Evolutionary conservation across 2,113 vertebrate genomes (phyloP).

Genomic region (Paradoxurus hermaphroditus): DNA sequence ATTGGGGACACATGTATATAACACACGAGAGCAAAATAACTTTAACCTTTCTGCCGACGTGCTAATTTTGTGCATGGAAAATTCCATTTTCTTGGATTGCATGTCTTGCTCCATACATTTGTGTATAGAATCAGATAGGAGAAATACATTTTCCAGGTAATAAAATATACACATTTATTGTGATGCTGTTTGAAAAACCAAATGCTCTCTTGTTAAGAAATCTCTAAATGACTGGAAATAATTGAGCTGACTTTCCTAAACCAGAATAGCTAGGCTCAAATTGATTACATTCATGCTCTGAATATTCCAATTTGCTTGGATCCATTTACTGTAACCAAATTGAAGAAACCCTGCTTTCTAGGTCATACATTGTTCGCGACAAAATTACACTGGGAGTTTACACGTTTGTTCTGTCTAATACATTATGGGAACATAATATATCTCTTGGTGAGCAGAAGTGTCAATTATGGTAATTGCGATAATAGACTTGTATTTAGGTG

Average conservation of each 20-base stretch:
- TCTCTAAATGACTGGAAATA: slow-evolving; percentile 47
- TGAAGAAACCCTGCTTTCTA: not conserved
- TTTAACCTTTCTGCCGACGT: not conserved
- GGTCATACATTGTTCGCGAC: not conserved
- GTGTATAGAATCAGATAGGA: not conserved
- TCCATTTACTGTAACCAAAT: slow-evolving; percentile 32
- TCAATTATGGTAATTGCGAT: not conserved
- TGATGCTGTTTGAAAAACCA: slow-evolving; percentile 10
- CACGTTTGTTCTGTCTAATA: not conserved
- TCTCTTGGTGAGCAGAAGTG: not conserved
- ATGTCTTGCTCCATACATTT: not conserved
- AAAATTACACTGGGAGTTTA: not conserved
- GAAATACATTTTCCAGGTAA: not conserved
- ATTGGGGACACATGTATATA: not conserved
- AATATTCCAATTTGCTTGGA: slow-evolving; percentile 44
- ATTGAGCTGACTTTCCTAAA: slow-evolving; percentile 47
- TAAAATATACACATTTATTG: not conserved
- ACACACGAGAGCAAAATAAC: not conserved
- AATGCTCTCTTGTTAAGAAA: slow-evolving; percentile 28
- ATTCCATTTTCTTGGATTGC: not conserved
- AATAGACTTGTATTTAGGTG: not conserved
- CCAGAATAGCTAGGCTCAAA: not conserved
- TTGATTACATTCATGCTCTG: slow-evolving; percentile 52
- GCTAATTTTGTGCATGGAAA: not conserved
- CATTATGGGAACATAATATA: not conserved